Conservation (phyloP, 2,888 invertebrate genomes). For the Xanthorhoe spadicearia region DNA sequence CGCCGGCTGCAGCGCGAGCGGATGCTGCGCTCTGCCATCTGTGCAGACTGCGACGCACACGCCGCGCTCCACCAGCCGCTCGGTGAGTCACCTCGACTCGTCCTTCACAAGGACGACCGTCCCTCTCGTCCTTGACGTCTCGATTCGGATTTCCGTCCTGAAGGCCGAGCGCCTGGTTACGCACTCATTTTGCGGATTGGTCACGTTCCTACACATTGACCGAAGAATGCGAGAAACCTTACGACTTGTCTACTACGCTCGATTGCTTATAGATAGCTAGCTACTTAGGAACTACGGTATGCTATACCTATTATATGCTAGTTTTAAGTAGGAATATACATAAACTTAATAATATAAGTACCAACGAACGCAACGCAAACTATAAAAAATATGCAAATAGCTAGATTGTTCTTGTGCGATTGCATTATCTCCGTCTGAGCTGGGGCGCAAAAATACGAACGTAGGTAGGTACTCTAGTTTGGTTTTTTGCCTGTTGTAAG, state of each 20-base stretch:
- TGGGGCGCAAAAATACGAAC: constrained; percentile 13
- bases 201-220: constrained; percentile 43
- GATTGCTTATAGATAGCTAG: constrained; percentile 6
- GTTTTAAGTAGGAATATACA: neutral
- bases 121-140: constrained; percentile 20
- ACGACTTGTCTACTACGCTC: constrained; percentile 44
- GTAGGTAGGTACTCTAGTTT: neutral
- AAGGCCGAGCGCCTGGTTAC: constrained; percentile 32
- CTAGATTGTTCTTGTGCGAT: constrained; percentile 32
- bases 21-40: constrained; percentile 82
- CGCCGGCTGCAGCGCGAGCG: constrained; percentile 87
- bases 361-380: neutral
- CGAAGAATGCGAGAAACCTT: constrained; percentile 55
- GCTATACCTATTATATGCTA: neutral
- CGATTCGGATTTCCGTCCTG: constrained; percentile 32
- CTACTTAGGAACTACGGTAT: neutral
- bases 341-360: constrained; percentile 10
- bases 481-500: constrained; percentile 3
- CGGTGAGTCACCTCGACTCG: constrained; percentile 69
- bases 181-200: constrained; percentile 17
- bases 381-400: constrained; percentile 19
- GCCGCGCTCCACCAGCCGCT: constrained; percentile 77
- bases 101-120: constrained; percentile 38
- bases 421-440: constrained; percentile 35
- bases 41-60: constrained; percentile 81